phyloP scores from a whole-genome alignment of 2,888 invertebrate genomes.

The Plemyria rubiginata region DNA sequence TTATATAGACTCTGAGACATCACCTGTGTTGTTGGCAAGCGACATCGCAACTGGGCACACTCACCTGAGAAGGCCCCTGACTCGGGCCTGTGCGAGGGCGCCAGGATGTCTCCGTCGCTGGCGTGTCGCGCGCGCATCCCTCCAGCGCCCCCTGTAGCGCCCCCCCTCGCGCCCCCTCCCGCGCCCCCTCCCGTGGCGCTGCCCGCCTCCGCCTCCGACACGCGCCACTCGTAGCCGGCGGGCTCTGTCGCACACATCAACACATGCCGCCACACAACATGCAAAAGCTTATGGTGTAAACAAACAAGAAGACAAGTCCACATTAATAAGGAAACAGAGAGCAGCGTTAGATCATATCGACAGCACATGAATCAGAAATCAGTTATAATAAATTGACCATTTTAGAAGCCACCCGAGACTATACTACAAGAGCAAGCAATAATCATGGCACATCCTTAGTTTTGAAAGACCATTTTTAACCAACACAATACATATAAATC shows the following conservation, averaged over 20 bases:
- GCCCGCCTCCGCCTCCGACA: conserved; percentile 52
- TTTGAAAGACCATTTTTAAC: neutral
- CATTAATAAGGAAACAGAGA: conserved; percentile 8
- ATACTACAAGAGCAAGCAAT: neutral
- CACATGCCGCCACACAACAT: conserved; percentile 32
- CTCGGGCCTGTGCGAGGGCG: conserved; percentile 67
- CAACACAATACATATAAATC: neutral
- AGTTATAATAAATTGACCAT: neutral
- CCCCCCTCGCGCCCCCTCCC: conserved; percentile 13
- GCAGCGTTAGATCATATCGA: neutral
- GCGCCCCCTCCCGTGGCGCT: conserved; percentile 18
- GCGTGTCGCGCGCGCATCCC: conserved; percentile 63
- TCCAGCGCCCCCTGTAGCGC: conserved; percentile 25
- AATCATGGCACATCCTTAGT: neutral
- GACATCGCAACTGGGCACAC: neutral
- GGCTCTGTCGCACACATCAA: conserved; percentile 62
- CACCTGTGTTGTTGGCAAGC: neutral
- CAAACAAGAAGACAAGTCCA: neutral
- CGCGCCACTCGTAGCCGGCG: conserved; percentile 66
- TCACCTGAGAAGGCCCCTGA: conserved; percentile 78
- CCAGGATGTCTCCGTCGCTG: conserved; percentile 76
- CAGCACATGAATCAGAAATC: neutral
- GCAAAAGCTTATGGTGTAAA: conserved; percentile 24
- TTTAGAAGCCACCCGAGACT: neutral
- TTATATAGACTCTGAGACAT: too few relatives aligned